Conservation (phyloP, 1,140 invertebrate genomes). For the Drosophila elegans region DNA sequence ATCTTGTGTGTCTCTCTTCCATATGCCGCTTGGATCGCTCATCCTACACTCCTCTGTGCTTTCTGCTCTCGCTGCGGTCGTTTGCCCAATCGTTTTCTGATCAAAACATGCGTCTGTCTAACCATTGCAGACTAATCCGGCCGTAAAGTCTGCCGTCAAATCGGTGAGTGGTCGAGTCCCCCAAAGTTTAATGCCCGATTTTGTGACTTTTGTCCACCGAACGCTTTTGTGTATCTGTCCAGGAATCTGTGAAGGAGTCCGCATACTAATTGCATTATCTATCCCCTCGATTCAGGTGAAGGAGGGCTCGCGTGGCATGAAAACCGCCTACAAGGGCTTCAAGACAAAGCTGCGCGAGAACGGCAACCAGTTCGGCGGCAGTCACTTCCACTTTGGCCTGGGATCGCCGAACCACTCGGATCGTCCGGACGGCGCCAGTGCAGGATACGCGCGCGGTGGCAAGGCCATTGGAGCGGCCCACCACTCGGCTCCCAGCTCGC, state of each 20-base stretch:
- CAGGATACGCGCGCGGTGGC: slow-evolving; percentile 61
- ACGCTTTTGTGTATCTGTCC: slow-evolving; percentile 1
- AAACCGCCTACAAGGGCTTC: slow-evolving; percentile 90
- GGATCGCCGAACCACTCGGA: slow-evolving; percentile 85
- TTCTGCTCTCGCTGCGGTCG: slow-evolving; percentile 48
- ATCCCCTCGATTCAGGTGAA: slow-evolving; percentile 87
- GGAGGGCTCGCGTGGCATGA: slow-evolving; percentile 90
- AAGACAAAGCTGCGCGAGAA: slow-evolving; percentile 87
- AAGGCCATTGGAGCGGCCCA: slow-evolving; percentile 58
- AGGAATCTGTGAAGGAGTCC: not conserved
- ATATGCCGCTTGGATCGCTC: slow-evolving; percentile 72
- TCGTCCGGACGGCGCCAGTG: slow-evolving; percentile 80
- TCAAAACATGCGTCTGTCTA: slow-evolving; percentile 65
- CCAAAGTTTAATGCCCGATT: slow-evolving; percentile 5
- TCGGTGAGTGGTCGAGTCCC: slow-evolving; percentile 87
- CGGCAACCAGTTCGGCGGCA: slow-evolving; percentile 68
- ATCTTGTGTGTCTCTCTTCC: slow-evolving; percentile 61
- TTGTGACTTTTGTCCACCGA: slow-evolving; percentile 8
- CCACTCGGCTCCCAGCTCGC: slow-evolving; percentile 89
- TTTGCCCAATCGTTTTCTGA: slow-evolving; percentile 32
- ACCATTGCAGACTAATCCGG: slow-evolving; percentile 91
- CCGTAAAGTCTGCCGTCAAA: slow-evolving; percentile 92
- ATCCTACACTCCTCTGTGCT: slow-evolving; percentile 57
- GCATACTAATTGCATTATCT: not conserved
- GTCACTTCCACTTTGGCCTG: slow-evolving; percentile 75